Evolutionary conservation across 2,113 vertebrate species (phyloP).

Genomic region (Telmatochromis sp.): DNA sequence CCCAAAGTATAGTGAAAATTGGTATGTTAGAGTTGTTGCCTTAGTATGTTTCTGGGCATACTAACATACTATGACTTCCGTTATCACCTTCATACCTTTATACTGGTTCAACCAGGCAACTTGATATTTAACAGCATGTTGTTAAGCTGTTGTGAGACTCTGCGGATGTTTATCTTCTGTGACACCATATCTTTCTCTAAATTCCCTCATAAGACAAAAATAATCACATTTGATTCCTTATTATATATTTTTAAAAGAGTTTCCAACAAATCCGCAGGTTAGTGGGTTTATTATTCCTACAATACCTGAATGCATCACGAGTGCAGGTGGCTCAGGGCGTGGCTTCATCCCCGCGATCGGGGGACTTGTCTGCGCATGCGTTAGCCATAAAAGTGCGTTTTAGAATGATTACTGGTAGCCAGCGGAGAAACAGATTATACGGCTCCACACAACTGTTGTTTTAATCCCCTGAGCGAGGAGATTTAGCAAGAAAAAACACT

Average conservation of each 20-base stretch:
- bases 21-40: not conserved
- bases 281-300: not conserved
- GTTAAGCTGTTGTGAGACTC: not conserved
- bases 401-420: slow-evolving; percentile 59
- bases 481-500: slow-evolving; percentile 66
- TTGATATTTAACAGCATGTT: not conserved
- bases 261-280: not conserved
- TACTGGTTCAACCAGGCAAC: not conserved
- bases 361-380: slow-evolving; percentile 58
- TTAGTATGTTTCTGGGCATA: not conserved
- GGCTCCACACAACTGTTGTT: slow-evolving; percentile 66
- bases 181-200: not conserved
- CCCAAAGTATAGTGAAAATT: not conserved
- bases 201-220: not conserved
- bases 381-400: slow-evolving; percentile 52
- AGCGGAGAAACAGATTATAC: slow-evolving; percentile 66
- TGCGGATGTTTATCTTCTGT: not conserved
- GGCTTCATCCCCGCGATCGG: slow-evolving; percentile 16
- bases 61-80: not conserved
- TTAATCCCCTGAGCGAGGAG: slow-evolving; percentile 73
- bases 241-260: not conserved
- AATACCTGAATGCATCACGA: slow-evolving; percentile 30
- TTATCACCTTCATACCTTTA: not conserved
- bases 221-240: not conserved
- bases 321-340: slow-evolving; percentile 62